Evolutionary conservation across 2,888 invertebrate genomes (phyloP), one percentile per base, ranked within the genome.

Genomic region (Lithodes maja): DNA sequence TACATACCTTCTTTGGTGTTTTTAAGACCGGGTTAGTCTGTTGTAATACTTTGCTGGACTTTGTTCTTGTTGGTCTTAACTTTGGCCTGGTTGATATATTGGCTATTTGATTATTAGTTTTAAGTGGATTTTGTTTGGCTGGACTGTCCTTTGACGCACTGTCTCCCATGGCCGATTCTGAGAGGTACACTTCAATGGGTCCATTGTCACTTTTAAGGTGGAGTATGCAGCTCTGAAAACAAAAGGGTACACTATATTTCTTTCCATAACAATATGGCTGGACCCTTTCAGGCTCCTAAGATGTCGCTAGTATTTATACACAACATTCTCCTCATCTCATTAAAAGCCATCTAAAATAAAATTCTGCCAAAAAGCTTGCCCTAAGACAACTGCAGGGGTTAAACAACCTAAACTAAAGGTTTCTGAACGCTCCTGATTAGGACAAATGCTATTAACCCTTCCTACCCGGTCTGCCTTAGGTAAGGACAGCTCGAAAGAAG

Each of bases 111-210:
- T 61, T 71, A 53, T 15, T 75, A 33, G 88, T 33, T 49, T 88
- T 88, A 2, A 88, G 33, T 12, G 88, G 83, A 50, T 77, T 85
- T 17, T 69, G 75, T 81, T 82, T 89, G 54, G 71, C 71, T n/a
- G 83, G 74, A 61, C 75, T 86, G 55, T 85, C 55, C 55, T 86
- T 86, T 2, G 53, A 54, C 12, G 90, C 82, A 50, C 81, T 87
- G 49, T 90, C 90, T 12, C 80, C 81, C 33, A 82, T 79, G 12
- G 84, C 78, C 50, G 90, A 87, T 77, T 90, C 90, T 17, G 90
- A 98, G 92, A 99, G 95, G 95, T 97, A 98, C 90, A 99, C 99
- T 94, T 98, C 98, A 92, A 99, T 98, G 94, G 98, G 98, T 88
- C 98, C 98, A 92, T 96, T 96, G 93, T 96, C 96, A 92, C 98